phyloP scores from a whole-genome alignment of 2,888 invertebrate genomes.

The Leucania comma region DNA sequence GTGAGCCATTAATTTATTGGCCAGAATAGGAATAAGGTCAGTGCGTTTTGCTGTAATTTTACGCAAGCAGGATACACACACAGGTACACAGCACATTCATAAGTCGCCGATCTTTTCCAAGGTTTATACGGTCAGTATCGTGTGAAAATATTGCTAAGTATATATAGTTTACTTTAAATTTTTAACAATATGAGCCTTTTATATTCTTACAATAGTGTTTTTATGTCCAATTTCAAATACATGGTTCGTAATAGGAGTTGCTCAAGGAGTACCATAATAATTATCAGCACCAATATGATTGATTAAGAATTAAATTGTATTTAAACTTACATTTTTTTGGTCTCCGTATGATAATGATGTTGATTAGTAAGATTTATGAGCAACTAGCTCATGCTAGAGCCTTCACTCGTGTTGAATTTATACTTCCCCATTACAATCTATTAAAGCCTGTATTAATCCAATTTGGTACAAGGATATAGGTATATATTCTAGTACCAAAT shows the following conservation, averaged over 20 bases:
- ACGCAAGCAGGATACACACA: conserved; percentile 51
- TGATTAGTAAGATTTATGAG: not conserved
- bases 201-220: not conserved
- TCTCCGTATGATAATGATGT: too few relatives aligned
- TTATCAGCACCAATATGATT: not conserved
- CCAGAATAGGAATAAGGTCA: conserved; percentile 32
- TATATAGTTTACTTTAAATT: conserved; percentile 35
- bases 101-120: conserved; percentile 45
- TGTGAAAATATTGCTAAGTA: conserved; percentile 54
- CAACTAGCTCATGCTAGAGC: too few relatives aligned
- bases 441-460: too few relatives aligned
- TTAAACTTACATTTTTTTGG: too few relatives aligned
- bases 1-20: conserved; percentile 10
- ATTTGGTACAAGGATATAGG: too few relatives aligned
- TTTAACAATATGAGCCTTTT: conserved; percentile 36
- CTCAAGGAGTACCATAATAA: conserved; percentile 2
- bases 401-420: too few relatives aligned
- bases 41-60: conserved; percentile 30
- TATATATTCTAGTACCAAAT: too few relatives aligned
- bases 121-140: conserved; percentile 35
- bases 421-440: too few relatives aligned
- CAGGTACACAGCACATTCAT: conserved; percentile 41
- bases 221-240: not conserved
- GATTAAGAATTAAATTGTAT: not conserved
- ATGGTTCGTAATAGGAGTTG: not conserved